Conservation (phyloP, 1,140 invertebrate genomes). For the Acromyrmex echinatior region DNA sequence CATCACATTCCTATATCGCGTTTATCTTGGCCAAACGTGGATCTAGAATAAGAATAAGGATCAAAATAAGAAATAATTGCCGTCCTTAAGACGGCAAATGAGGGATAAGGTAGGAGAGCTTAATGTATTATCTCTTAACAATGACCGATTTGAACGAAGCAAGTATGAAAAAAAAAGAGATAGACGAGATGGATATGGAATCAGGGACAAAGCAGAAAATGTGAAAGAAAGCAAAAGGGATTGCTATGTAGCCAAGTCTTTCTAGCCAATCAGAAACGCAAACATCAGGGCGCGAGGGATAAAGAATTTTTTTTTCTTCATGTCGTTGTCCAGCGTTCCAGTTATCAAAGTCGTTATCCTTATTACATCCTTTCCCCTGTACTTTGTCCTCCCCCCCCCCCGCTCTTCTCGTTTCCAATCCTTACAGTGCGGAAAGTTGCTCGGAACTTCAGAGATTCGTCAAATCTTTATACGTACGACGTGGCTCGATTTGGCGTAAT, state of each 20-base stretch:
- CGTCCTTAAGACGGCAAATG: slow-evolving; percentile 22
- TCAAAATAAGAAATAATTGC: slow-evolving; percentile 60
- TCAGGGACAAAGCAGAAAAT: neutral
- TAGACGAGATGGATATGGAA: neutral
- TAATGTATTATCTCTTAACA: slow-evolving; percentile 41
- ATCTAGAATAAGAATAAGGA: neutral
- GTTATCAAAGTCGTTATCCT: slow-evolving; percentile 76
- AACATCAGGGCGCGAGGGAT: slow-evolving; percentile 73
- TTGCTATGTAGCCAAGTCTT: slow-evolving; percentile 23
- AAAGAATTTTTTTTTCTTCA: slow-evolving; percentile 43
- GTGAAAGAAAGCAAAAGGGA: neutral
- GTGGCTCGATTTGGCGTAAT: slow-evolving; percentile 76
- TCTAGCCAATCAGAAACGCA: slow-evolving; percentile 78
- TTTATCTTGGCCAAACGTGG: neutral
- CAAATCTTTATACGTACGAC: slow-evolving; percentile 68
- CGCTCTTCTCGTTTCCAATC: neutral
- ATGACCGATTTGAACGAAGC: slow-evolving; percentile 22
- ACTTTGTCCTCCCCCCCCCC: neutral
- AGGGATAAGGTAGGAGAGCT: neutral
- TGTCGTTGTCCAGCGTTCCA: slow-evolving; percentile 41
- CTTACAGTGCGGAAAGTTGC: slow-evolving; percentile 77
- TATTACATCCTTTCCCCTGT: neutral
- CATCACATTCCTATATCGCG: neutral
- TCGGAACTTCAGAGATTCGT: slow-evolving; percentile 78
- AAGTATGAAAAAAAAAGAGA: neutral